Percentiles rank a stretch among this genome's conserved stretches.
phyloP scores from a whole-genome alignment of 2,888 invertebrate species.

The Baronia brevicornis region DNA sequence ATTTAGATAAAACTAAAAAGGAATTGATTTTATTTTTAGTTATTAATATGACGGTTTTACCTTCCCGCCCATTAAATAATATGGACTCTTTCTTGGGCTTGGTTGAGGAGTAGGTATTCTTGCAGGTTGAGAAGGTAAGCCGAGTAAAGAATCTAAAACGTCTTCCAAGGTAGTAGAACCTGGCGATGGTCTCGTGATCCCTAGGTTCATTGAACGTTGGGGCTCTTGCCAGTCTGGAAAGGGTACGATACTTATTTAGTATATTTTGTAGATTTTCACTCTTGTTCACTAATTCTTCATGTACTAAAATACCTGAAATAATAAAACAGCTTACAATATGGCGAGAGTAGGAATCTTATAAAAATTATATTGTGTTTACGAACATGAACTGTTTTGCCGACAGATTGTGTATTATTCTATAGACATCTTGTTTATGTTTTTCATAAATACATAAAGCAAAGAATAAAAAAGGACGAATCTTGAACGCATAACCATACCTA shows the following conservation, averaged over 20 bases:
- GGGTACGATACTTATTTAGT: no score
- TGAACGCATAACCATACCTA: no score
- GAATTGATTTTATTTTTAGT: slow-evolving; percentile 18
- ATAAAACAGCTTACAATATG: no score
- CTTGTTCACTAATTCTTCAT: slow-evolving; percentile 20
- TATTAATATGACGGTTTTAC: slow-evolving; percentile 30
- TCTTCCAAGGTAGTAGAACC: slow-evolving; percentile 94
- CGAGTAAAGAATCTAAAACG: slow-evolving; percentile 93
- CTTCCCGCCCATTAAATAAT: slow-evolving; percentile 67
- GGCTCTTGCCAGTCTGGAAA: slow-evolving; percentile 71
- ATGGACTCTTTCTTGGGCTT: slow-evolving; percentile 70
- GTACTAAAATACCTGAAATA: no score
- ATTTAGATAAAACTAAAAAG: background rate
- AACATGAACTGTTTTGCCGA: no score
- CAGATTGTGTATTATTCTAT: no score
- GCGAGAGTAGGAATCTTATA: no score
- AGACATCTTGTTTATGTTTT: no score
- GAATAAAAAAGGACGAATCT: no score
- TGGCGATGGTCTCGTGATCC: slow-evolving; percentile 80
- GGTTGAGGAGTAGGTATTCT: slow-evolving; percentile 83
- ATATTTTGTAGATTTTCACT: no score
- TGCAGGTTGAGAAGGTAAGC: slow-evolving; percentile 83
- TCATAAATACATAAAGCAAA: no score
- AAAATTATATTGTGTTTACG: no score
- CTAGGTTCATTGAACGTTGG: slow-evolving; percentile 67